Evolutionary conservation across 2,888 invertebrate species (phyloP).

Genomic region (Argyresthia albistria): DNA sequence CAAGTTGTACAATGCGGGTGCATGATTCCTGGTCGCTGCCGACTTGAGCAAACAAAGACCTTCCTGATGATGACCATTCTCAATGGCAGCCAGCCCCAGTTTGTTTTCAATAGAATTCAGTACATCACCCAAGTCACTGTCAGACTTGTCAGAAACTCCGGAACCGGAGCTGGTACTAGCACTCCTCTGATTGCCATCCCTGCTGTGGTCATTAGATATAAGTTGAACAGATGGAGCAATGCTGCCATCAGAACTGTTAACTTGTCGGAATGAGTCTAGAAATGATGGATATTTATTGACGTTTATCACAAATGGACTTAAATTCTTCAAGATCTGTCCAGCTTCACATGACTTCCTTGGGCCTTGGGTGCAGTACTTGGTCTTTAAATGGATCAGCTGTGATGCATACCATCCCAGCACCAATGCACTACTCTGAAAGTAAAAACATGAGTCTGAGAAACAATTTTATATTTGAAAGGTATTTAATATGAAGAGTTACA

Average conservation of each 20-base stretch:
- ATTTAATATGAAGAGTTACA: background rate
- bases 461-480: background rate
- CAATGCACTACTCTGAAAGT: conserved; percentile 70
- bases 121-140: conserved; percentile 60
- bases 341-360: conserved; percentile 19
- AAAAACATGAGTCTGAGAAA: background rate
- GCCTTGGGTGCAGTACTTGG: conserved; percentile 29
- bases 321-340: conserved; percentile 26
- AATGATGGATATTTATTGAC: conserved; percentile 27
- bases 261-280: conserved; percentile 24
- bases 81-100: conserved; percentile 72
- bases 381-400: conserved; percentile 62
- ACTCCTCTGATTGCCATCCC: conserved; percentile 15
- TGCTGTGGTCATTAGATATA: conserved; percentile 46
- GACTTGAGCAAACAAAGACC: conserved; percentile 68
- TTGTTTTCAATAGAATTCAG: conserved; percentile 74
- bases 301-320: conserved; percentile 30
- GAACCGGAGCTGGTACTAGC: conserved; percentile 12
- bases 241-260: conserved; percentile 30
- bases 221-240: conserved; percentile 45
- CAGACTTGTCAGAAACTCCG: conserved; percentile 27
- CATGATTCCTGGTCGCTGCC: conserved; percentile 72
- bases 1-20: conserved; percentile 77
- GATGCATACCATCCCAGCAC: conserved; percentile 76
- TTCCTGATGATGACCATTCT: conserved; percentile 66